Conservation (phyloP, 2,888 invertebrate genomes). For the Campaea margaritaria region DNA sequence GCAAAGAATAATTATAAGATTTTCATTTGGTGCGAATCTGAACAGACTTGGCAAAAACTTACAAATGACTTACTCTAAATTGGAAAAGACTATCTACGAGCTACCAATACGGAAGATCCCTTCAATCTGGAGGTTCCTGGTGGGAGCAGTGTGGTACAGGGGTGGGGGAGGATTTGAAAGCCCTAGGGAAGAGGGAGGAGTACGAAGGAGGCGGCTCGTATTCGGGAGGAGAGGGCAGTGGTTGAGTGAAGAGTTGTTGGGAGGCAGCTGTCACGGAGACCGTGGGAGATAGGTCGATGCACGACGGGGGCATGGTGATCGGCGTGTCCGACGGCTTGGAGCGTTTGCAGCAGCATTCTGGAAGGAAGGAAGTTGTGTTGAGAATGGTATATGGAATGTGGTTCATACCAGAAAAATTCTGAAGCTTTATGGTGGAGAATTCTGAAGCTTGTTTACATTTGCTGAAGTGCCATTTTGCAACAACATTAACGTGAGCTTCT, state of each 20-base stretch:
- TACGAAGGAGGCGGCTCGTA: slow-evolving; percentile 89
- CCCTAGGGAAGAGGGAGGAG: slow-evolving; percentile 87
- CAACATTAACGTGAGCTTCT: no score
- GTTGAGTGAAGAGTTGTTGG: slow-evolving; percentile 69
- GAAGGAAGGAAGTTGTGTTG: slow-evolving; percentile 39
- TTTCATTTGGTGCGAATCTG: slow-evolving; percentile 19
- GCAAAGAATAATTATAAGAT: no score
- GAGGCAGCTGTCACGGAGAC: slow-evolving; percentile 73
- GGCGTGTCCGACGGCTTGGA: slow-evolving; percentile 79
- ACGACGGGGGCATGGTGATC: slow-evolving; percentile 75
- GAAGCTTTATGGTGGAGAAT: neutral
- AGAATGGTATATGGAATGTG: neutral
- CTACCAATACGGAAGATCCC: slow-evolving; percentile 33
- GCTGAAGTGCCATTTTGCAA: no score
- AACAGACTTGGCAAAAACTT: slow-evolving; percentile 31
- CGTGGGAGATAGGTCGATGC: slow-evolving; percentile 77
- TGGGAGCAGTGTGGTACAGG: slow-evolving; percentile 80
- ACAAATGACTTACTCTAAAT: slow-evolving; percentile 36
- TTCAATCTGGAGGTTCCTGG: slow-evolving; percentile 76
- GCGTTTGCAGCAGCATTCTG: slow-evolving; percentile 82
- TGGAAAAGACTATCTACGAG: slow-evolving; percentile 56
- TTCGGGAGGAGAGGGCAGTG: slow-evolving; percentile 83
- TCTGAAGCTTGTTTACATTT: neutral
- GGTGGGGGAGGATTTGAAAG: slow-evolving; percentile 76
- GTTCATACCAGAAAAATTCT: no score